Conservation (phyloP, 2,113 vertebrate species). For the Pollimyrus isidori region DNA sequence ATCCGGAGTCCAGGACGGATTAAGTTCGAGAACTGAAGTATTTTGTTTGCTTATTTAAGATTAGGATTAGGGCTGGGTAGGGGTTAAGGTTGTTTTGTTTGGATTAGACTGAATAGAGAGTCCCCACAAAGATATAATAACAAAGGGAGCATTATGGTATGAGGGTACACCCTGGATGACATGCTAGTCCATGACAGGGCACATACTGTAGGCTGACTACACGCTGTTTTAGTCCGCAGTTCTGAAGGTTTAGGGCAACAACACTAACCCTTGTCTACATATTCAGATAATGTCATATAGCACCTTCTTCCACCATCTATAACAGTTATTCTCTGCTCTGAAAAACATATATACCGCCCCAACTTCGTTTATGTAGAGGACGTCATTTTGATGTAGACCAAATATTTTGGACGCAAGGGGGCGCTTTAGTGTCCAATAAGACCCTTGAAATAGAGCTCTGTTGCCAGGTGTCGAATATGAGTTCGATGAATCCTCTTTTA, state of each 20-base stretch:
- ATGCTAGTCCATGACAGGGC: neutral
- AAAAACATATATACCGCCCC: neutral
- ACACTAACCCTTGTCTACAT: neutral
- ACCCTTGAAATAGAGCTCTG: neutral
- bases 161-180: neutral
- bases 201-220: neutral
- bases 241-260: neutral
- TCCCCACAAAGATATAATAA: too few species aligned
- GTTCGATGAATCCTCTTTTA: neutral
- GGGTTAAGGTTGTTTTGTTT: too few species aligned
- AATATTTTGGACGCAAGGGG: conserved; percentile 49
- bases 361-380: neutral
- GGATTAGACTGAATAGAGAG: too few species aligned
- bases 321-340: neutral
- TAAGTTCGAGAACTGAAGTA: too few species aligned
- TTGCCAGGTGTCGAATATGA: neutral
- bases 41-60: too few species aligned
- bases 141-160: neutral
- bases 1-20: too few species aligned
- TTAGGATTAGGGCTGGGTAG: too few species aligned
- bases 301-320: neutral
- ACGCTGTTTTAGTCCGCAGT: neutral
- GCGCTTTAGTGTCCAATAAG: conserved; percentile 47
- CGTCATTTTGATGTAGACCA: neutral
- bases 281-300: neutral